phyloP scores from a whole-genome alignment of 2,888 invertebrate genomes.

The Zele albiditarsus region DNA sequence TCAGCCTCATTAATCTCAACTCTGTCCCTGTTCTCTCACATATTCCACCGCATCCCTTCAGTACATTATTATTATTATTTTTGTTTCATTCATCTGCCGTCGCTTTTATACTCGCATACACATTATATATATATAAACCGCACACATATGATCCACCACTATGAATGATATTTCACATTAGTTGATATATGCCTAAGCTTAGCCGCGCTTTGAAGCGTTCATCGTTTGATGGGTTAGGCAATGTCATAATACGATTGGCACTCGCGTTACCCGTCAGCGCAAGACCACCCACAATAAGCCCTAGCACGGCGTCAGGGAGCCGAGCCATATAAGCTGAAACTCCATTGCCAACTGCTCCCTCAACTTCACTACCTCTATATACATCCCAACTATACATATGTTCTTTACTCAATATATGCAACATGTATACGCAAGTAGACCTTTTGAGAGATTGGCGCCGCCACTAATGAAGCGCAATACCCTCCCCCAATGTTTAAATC shows the following conservation, averaged over 20 bases:
- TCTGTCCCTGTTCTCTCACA: background rate
- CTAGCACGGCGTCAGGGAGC: slow-evolving; percentile 16
- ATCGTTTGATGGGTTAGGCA: slow-evolving; percentile 63
- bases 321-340: slow-evolving; percentile 37
- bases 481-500: slow-evolving; percentile 38
- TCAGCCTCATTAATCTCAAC: background rate
- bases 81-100: background rate
- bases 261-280: slow-evolving; percentile 40
- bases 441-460: slow-evolving; percentile 64
- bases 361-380: background rate
- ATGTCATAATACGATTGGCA: slow-evolving; percentile 60
- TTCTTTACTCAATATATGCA: slow-evolving; percentile 25
- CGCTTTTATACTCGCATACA: background rate
- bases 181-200: slow-evolving; percentile 25
- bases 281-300: slow-evolving; percentile 29
- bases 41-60: background rate
- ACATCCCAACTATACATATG: slow-evolving; percentile 26
- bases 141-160: background rate
- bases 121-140: background rate
- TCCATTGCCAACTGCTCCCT: slow-evolving; percentile 33
- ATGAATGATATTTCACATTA: background rate
- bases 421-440: slow-evolving; percentile 25
- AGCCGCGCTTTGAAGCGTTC: slow-evolving; percentile 59
- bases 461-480: slow-evolving; percentile 64
- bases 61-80: too few species aligned